phyloP scores from a whole-genome alignment of 2,113 vertebrate species.

The Petrocephalus microphthalmus region DNA sequence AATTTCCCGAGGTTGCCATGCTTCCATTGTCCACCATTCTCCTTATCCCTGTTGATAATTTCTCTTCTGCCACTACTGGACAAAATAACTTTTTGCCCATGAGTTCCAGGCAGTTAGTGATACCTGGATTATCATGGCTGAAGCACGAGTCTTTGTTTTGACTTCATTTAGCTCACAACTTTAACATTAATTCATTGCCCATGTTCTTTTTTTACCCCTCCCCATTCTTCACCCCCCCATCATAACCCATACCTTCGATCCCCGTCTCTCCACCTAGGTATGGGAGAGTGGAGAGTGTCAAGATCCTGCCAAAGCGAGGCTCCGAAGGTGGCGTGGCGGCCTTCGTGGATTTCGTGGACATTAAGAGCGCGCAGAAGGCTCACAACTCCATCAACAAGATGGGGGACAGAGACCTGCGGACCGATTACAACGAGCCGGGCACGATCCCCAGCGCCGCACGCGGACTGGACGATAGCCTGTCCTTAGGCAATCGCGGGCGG shows the following conservation, averaged over 20 bases:
- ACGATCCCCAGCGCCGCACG: constrained; percentile 95
- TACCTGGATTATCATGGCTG: neutral
- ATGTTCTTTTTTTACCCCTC: constrained; percentile 5
- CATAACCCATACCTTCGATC: constrained; percentile 25
- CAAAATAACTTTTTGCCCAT: neutral
- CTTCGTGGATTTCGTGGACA: constrained; percentile 99
- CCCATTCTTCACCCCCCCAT: neutral
- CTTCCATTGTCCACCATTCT: neutral
- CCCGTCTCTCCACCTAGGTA: constrained; percentile 64
- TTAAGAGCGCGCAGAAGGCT: constrained; percentile 99
- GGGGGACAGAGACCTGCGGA: constrained; percentile 98
- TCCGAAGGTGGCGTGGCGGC: constrained; percentile 97
- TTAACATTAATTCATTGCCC: constrained; percentile 16
- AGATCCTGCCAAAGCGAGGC: constrained; percentile 95
- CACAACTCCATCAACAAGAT: constrained; percentile 99
- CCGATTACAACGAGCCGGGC: constrained; percentile 99
- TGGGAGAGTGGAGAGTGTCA: constrained; percentile 98
- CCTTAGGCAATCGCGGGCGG: constrained; percentile 94
- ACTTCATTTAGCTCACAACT: constrained; percentile 1
- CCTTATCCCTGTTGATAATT: neutral
- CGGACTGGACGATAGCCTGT: constrained; percentile 94
- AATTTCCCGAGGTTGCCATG: neutral
- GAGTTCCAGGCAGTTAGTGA: neutral
- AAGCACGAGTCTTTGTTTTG: neutral
- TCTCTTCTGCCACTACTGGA: neutral